Evolutionary conservation across 2,113 vertebrate species (phyloP).

Genomic region (Pholis gunnellus): DNA sequence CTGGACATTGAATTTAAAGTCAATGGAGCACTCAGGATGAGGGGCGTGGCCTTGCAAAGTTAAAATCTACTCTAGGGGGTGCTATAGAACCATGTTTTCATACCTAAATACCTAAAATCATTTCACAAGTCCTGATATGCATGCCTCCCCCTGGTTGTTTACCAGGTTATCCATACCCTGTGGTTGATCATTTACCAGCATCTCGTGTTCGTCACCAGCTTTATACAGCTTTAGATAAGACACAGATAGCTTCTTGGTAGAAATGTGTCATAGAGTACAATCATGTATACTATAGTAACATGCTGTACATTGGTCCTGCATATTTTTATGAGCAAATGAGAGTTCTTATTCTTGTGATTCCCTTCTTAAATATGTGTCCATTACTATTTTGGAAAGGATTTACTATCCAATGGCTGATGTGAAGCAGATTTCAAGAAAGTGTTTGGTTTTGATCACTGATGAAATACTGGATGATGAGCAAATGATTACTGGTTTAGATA

Average conservation of each 20-base stretch:
- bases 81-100: too few relatives aligned
- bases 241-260: conserved; percentile 33
- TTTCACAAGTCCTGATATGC: too few relatives aligned
- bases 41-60: too few relatives aligned
- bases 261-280: conserved; percentile 49
- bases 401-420: neutral
- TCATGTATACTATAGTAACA: conserved; percentile 13
- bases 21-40: too few relatives aligned
- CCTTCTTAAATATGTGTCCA: neutral
- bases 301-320: neutral
- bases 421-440: conserved; percentile 30
- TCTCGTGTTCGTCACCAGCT: conserved; percentile 61
- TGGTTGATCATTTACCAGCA: conserved; percentile 73
- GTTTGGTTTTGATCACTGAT: conserved; percentile 50
- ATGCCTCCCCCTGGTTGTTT: conserved; percentile 10
- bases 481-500: conserved; percentile 71
- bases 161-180: conserved; percentile 27
- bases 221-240: conserved; percentile 71
- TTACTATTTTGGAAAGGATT: neutral
- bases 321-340: neutral
- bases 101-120: too few relatives aligned
- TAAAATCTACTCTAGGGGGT: too few relatives aligned
- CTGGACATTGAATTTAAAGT: too few relatives aligned
- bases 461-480: conserved; percentile 58
- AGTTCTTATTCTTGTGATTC: neutral